phyloP scores from a whole-genome alignment of 2,888 invertebrate species.

The Phrixothrix hirtus region DNA sequence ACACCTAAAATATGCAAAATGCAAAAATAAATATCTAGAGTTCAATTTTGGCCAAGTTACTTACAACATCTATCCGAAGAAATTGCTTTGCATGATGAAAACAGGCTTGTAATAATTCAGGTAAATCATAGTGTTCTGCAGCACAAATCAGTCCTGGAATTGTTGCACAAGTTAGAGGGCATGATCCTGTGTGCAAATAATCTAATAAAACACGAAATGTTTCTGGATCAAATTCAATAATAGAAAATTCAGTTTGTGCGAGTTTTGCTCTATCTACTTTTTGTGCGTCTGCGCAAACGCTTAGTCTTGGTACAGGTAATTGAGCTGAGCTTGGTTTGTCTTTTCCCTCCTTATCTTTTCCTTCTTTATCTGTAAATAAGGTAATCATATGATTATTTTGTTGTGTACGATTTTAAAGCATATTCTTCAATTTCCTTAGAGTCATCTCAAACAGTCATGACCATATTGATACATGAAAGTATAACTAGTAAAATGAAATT shows the following conservation, averaged over 20 bases:
- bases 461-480: too few relatives aligned
- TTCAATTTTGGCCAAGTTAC: too few relatives aligned
- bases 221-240: conserved; percentile 93
- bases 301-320: conserved; percentile 82
- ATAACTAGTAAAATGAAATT: too few relatives aligned
- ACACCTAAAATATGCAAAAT: conserved; percentile 61
- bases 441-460: too few relatives aligned
- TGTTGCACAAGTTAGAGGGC: conserved; percentile 87
- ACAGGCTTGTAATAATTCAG: conserved; percentile 89
- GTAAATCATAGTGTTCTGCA: conserved; percentile 92
- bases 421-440: too few relatives aligned
- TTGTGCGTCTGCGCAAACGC: conserved; percentile 91
- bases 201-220: conserved; percentile 89
- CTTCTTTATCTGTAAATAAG: conserved; percentile 71
- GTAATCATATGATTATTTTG: too few relatives aligned
- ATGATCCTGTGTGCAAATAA: conserved; percentile 91
- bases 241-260: conserved; percentile 93
- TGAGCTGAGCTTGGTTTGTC: conserved; percentile 74
- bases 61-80: conserved; percentile 85
- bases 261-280: conserved; percentile 91
- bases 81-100: conserved; percentile 96
- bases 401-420: too few relatives aligned
- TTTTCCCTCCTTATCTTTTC: conserved; percentile 76
- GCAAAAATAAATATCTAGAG: too few relatives aligned
- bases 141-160: conserved; percentile 93